Evolutionary conservation across 2,888 invertebrate species (phyloP).

Genomic region (Helleia helle): DNA sequence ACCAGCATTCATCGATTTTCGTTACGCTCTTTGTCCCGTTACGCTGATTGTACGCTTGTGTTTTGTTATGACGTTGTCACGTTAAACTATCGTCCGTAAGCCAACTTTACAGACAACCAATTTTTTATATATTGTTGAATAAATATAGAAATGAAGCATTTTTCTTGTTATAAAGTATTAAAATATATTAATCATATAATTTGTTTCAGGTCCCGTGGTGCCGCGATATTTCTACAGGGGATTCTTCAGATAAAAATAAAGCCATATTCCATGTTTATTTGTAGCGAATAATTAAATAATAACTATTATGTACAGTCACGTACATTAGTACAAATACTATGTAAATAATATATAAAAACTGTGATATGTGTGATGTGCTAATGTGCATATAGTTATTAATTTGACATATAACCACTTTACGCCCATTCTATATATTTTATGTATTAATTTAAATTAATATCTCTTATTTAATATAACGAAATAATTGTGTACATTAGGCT

Average conservation of each 20-base stretch:
- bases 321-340: conserved; percentile 18
- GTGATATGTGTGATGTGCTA: conserved; percentile 23
- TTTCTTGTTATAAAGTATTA: too few species aligned
- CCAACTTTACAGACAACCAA: too few species aligned
- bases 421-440: not conserved
- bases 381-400: conserved; percentile 8
- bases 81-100: too few species aligned
- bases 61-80: too few species aligned
- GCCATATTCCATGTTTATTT: not conserved
- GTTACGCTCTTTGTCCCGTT: too few species aligned
- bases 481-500: not conserved
- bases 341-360: conserved; percentile 26
- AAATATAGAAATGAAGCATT: too few species aligned
- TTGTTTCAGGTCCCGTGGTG: conserved; percentile 32
- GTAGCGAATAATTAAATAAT: conserved; percentile 9
- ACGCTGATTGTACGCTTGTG: too few species aligned
- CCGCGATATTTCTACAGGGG: conserved; percentile 39
- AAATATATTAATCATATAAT: conserved; percentile 13
- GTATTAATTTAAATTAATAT: conserved; percentile 8
- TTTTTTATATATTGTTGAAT: too few species aligned
- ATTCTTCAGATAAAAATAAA: conserved; percentile 34
- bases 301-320: conserved; percentile 14
- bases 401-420: not conserved
- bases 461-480: not conserved
- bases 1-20: too few species aligned